These are phyloP conservation scores for Siniperca undulata DNA, from an alignment of 2,797 vertebrate genomes.

Conservation along the genomic window DNA sequence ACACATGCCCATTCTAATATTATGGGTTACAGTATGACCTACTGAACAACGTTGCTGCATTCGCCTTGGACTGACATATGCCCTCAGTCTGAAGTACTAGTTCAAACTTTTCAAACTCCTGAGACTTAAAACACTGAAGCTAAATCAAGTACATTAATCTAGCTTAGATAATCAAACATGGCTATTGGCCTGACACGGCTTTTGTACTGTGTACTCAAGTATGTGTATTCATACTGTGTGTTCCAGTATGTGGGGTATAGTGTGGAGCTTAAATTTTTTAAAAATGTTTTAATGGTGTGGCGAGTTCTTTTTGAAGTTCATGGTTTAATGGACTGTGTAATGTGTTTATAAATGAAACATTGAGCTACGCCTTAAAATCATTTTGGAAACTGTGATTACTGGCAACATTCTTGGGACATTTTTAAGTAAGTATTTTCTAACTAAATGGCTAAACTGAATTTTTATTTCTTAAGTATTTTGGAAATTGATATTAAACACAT, in stretches of 20 bases:
- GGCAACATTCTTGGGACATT: background rate
- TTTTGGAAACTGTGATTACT: background rate
- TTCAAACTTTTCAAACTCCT: too few relatives aligned
- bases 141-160: background rate
- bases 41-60: too few relatives aligned
- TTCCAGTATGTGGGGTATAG: too few relatives aligned
- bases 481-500: background rate
- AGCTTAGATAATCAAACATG: background rate
- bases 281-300: background rate
- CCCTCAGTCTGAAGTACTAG: too few relatives aligned
- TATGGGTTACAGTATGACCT: too few relatives aligned
- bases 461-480: background rate
- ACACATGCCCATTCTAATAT: too few relatives aligned
- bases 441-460: background rate
- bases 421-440: background rate
- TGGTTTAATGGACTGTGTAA: background rate
- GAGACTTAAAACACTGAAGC: too few relatives aligned
- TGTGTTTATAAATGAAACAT: slow-evolving; percentile 13
- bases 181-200: too few relatives aligned
- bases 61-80: too few relatives aligned
- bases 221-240: too few relatives aligned
- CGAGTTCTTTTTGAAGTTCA: background rate
- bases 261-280: too few relatives aligned
- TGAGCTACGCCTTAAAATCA: background rate
- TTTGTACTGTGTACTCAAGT: too few relatives aligned